These are phyloP conservation scores for Natrix natrix DNA, from an alignment of 2,797 vertebrate species.

Conservation along the genomic window DNA sequence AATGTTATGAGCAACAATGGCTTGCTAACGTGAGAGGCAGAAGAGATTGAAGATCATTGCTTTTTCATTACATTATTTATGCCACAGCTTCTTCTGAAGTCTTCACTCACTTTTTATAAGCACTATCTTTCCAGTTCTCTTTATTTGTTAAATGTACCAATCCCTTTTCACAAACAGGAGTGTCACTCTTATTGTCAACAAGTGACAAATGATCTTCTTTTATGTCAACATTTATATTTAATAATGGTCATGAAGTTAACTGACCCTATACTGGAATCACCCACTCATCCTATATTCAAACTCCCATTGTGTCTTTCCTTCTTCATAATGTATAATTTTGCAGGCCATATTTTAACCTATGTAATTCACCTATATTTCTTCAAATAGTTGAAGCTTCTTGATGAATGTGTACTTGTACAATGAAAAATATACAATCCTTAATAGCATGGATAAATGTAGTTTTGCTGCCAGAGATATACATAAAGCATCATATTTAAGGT, in stretches of 20 bases:
- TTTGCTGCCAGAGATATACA: background rate
- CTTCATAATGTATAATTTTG: background rate
- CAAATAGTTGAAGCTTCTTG: background rate
- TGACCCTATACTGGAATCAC: conserved; percentile 9
- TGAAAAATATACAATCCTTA: background rate
- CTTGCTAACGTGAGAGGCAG: conserved; percentile 16
- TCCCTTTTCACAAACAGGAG: conserved; percentile 10
- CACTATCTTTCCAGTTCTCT: background rate
- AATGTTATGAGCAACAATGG: conserved; percentile 18
- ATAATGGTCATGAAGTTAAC: background rate
- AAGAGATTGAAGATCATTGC: background rate
- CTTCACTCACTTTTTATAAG: background rate
- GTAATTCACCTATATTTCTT: background rate
- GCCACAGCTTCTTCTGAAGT: background rate
- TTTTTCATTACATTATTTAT: background rate
- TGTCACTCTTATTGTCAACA: background rate
- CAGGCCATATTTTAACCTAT: background rate
- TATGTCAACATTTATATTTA: background rate
- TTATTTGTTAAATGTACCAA: conserved; percentile 10
- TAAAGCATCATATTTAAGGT: background rate
- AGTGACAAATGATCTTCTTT: background rate
- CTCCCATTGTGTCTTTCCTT: background rate
- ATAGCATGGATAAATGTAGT: background rate
- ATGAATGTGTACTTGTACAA: background rate
- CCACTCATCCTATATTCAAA: fast-evolving